Conservation (phyloP, 2,888 invertebrate species). For the Hirtodrosophila histrioides region DNA sequence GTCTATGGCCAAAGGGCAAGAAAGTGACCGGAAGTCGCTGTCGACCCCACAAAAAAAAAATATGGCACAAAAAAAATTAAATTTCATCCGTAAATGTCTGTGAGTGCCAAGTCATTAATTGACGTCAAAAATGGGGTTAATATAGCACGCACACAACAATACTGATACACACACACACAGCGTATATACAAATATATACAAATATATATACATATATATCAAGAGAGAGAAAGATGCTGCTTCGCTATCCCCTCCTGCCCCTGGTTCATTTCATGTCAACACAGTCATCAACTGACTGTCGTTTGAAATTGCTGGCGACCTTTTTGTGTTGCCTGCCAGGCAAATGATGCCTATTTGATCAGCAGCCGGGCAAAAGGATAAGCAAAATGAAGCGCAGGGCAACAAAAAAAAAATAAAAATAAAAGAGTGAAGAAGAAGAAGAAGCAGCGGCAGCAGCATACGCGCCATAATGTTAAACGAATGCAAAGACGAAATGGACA, state of each 20-base stretch:
- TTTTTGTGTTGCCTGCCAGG: conserved; percentile 71
- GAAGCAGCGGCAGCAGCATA: conserved; percentile 17
- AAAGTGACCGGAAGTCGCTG: conserved; percentile 70
- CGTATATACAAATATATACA: conserved; percentile 1
- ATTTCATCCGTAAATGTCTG: conserved; percentile 36
- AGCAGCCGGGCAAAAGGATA: conserved; percentile 73
- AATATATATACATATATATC: conserved; percentile 24
- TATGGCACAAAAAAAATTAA: conserved; percentile 50
- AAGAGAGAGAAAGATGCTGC: conserved; percentile 30
- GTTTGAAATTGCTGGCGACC: conserved; percentile 76
- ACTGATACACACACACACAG: conserved; percentile 1
- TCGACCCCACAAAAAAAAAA: conserved; percentile 55
- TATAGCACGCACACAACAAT: conserved; percentile 44
- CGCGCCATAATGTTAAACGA: conserved; percentile 61
- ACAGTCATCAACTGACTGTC: conserved; percentile 78
- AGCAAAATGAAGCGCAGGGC: conserved; percentile 63
- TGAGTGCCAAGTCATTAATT: conserved; percentile 67
- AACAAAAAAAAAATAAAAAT: conserved; percentile 37
- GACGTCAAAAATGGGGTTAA: conserved; percentile 79
- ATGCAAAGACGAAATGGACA: conserved; percentile 43
- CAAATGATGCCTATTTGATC: conserved; percentile 80
- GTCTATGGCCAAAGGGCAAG: conserved; percentile 56
- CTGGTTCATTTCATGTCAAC: conserved; percentile 67
- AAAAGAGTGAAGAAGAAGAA: conserved; percentile 15
- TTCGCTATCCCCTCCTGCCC: background rate